These are phyloP conservation scores for Pipa parva DNA, from an alignment of 2,113 vertebrate species.

Conservation along the genomic window DNA sequence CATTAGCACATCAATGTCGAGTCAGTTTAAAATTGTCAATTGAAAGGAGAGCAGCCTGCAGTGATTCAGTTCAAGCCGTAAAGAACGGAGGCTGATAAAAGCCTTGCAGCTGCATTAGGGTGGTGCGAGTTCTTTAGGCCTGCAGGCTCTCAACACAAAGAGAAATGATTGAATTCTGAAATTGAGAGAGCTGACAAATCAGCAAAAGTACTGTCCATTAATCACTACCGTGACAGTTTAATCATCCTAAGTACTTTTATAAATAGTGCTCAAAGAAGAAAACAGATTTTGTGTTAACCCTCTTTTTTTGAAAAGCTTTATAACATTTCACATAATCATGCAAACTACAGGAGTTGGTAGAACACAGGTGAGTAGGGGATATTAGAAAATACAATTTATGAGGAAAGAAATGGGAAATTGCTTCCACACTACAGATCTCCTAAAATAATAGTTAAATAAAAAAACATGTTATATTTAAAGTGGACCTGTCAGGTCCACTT, in stretches of 20 bases:
- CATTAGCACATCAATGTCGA: constrained; percentile 13
- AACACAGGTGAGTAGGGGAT: too few relatives aligned
- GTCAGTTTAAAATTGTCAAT: constrained; percentile 51
- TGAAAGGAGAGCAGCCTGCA: constrained; percentile 48
- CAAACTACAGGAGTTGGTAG: too few relatives aligned
- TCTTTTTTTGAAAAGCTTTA: neutral
- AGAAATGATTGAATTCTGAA: constrained; percentile 65
- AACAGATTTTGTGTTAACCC: constrained; percentile 32
- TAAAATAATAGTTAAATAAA: too few relatives aligned
- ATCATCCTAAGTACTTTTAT: constrained; percentile 57
- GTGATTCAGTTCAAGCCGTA: constrained; percentile 43
- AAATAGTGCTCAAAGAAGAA: constrained; percentile 44
- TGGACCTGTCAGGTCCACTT: too few relatives aligned
- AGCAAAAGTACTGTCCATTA: constrained; percentile 59
- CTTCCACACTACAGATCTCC: too few relatives aligned
- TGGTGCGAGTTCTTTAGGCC: constrained; percentile 47
- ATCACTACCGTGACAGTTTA: constrained; percentile 67
- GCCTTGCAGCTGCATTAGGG: constrained; percentile 43
- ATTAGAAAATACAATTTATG: too few relatives aligned
- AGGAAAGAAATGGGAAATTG: too few relatives aligned
- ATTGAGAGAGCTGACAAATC: constrained; percentile 60
- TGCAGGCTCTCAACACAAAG: constrained; percentile 48
- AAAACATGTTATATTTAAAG: too few relatives aligned
- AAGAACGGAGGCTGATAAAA: constrained; percentile 44
- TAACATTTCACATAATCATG: too few relatives aligned